Conservation (phyloP, 2,888 invertebrate genomes). For the Pelosia muscerda region DNA sequence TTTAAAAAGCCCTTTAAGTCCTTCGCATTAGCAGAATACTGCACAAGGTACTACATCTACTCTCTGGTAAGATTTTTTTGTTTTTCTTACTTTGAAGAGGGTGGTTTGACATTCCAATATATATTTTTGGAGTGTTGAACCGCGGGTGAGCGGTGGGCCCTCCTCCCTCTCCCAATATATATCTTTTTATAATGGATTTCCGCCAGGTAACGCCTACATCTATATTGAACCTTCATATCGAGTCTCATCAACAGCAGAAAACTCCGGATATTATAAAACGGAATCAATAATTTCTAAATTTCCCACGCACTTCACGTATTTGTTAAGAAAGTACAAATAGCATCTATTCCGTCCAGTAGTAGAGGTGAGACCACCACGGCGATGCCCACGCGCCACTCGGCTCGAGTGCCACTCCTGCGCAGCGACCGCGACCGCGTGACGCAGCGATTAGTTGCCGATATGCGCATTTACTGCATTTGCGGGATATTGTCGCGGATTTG, state of each 20-base stretch:
- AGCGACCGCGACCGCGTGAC: conserved; percentile 40
- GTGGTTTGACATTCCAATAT: too few species aligned
- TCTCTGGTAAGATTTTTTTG: too few species aligned
- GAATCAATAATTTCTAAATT: conserved; percentile 19
- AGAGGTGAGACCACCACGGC: conserved; percentile 52
- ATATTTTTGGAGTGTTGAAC: too few species aligned
- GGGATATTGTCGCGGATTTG: conserved; percentile 36
- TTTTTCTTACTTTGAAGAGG: too few species aligned
- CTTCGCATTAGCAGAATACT: too few species aligned
- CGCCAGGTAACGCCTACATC: too few species aligned
- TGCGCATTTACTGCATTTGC: conserved; percentile 36
- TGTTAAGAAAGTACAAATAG: conserved; percentile 27
- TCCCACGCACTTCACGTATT: conserved; percentile 25
- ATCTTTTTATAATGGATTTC: too few species aligned
- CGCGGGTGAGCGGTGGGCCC: too few species aligned
- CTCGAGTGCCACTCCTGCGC: conserved; percentile 50
- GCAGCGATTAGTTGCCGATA: conserved; percentile 43
- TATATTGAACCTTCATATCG: too few species aligned
- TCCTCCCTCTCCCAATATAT: too few species aligned
- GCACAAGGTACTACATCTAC: too few species aligned
- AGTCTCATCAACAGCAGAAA: background rate
- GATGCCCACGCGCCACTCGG: conserved; percentile 59
- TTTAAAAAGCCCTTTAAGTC: background rate
- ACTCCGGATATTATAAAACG: conserved; percentile 17
- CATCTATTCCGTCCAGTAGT: conserved; percentile 34